phyloP scores from a whole-genome alignment of 2,888 invertebrate genomes.

The Troilus luridus region DNA sequence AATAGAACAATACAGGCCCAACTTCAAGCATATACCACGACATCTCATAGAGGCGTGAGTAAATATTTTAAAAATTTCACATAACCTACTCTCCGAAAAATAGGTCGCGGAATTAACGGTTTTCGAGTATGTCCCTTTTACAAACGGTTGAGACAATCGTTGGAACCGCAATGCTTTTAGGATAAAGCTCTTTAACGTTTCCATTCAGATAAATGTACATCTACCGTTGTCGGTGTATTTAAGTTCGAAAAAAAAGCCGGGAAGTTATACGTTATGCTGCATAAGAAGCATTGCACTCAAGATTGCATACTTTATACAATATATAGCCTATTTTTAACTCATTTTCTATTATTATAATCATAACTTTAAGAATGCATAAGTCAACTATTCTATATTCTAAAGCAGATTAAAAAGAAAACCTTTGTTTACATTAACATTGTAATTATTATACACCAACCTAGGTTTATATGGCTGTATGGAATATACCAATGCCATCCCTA shows the following conservation, averaged over 20 bases:
- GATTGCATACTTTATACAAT: too few relatives aligned
- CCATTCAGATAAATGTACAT: slow-evolving; percentile 27
- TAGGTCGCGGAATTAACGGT: slow-evolving; percentile 31
- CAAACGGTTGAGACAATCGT: slow-evolving; percentile 18
- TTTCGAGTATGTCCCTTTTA: slow-evolving; percentile 10
- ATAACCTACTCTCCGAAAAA: slow-evolving; percentile 20
- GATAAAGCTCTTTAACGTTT: slow-evolving; percentile 1
- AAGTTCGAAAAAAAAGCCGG: neutral
- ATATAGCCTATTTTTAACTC: too few relatives aligned
- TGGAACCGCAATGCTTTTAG: slow-evolving; percentile 25
- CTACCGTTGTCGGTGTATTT: neutral
- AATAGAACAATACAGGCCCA: neutral
- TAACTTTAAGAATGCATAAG: too few relatives aligned
- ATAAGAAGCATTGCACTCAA: too few relatives aligned
- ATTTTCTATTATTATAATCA: too few relatives aligned
- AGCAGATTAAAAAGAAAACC: too few relatives aligned
- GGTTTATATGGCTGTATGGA: too few relatives aligned
- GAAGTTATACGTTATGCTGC: neutral
- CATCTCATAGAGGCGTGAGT: neutral
- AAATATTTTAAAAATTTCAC: slow-evolving; percentile 20
- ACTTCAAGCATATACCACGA: neutral
- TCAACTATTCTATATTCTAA: too few relatives aligned
- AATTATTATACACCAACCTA: too few relatives aligned
- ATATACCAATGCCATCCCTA: too few relatives aligned
- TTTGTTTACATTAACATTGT: too few relatives aligned